Evolutionary conservation across 2,113 vertebrate genomes (phyloP).

Genomic region (Stigmatopora argus): DNA sequence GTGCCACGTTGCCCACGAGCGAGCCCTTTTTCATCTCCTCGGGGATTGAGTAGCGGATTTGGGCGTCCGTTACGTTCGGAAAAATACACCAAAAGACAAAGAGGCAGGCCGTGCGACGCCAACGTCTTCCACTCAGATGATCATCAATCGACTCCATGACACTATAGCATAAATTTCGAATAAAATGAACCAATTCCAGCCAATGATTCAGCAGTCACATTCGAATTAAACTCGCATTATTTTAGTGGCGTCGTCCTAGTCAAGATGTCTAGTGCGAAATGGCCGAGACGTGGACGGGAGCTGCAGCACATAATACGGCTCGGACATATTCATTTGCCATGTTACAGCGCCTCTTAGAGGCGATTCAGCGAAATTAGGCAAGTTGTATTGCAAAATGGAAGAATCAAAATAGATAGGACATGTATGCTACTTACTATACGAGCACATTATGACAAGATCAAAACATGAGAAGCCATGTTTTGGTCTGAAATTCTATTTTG

Average conservation of each 20-base stretch:
- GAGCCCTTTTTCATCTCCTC: slow-evolving; percentile 54
- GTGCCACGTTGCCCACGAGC: slow-evolving; percentile 52
- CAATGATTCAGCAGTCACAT: not conserved
- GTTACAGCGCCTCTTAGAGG: slow-evolving; percentile 60
- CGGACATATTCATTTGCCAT: slow-evolving; percentile 11
- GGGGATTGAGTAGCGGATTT: slow-evolving; percentile 58
- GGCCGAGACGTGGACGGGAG: slow-evolving; percentile 20
- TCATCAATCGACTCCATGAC: slow-evolving; percentile 23
- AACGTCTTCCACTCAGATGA: not conserved
- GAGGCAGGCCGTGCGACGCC: not conserved
- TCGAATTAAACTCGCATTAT: not conserved
- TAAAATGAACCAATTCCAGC: not conserved
- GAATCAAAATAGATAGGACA: too few relatives aligned
- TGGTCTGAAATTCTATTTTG: not conserved
- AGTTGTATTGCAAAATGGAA: not conserved
- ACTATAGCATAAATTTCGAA: not conserved
- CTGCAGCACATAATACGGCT: slow-evolving; percentile 3
- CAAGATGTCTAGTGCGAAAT: not conserved
- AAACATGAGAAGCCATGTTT: not conserved
- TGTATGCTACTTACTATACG: not conserved
- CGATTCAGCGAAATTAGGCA: not conserved
- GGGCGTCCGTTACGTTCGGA: slow-evolving; percentile 18
- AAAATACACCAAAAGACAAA: slow-evolving; percentile 19
- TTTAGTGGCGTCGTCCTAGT: not conserved
- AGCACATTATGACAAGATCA: not conserved